Percentiles rank a stretch among this genome's conserved stretches.
These are phyloP conservation scores for Agonopterix arenella DNA, from an alignment of 2,888 invertebrate species.

Conservation along the genomic window DNA sequence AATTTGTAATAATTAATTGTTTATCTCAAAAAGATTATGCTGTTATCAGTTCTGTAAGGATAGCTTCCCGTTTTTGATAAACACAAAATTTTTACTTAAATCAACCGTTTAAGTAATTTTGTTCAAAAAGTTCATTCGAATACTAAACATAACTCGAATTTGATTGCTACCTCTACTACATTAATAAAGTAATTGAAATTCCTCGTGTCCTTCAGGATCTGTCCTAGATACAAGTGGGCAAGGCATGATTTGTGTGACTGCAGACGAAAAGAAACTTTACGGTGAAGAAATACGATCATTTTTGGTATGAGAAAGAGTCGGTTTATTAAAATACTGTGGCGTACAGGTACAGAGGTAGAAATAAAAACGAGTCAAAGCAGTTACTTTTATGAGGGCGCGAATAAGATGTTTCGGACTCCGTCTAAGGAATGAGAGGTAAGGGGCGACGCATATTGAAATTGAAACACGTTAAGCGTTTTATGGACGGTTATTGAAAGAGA, in stretches of 20 bases:
- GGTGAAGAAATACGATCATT: conserved; percentile 21
- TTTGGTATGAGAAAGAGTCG: conserved; percentile 27
- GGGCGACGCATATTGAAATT: conserved; percentile 25
- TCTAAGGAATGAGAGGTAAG: conserved; percentile 62
- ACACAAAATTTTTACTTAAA: too few species aligned
- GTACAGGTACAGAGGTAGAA: conserved; percentile 73
- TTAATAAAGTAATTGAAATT: conserved; percentile 75
- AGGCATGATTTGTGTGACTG: conserved; percentile 40
- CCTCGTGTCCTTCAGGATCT: conserved; percentile 66
- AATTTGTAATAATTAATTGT: too few species aligned
- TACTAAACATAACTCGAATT: conserved; percentile 6
- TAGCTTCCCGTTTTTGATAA: too few species aligned
- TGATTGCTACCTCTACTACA: conserved; percentile 26
- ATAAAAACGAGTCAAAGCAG: conserved; percentile 75
- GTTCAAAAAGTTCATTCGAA: not conserved
- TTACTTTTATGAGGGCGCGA: conserved; percentile 78
- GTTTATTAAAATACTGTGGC: conserved; percentile 76
- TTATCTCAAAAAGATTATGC: too few species aligned
- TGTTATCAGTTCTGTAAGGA: too few species aligned
- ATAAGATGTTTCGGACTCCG: conserved; percentile 76
- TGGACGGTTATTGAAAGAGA: too few species aligned
- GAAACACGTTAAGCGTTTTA: conserved; percentile 14
- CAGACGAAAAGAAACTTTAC: conserved; percentile 28
- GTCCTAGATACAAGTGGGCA: conserved; percentile 71
- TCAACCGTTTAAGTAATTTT: too few species aligned